Evolutionary conservation across 1,140 invertebrate genomes (phyloP), one percentile per base, ranked within the genome.

Genomic region (Drosophila navojoa): DNA sequence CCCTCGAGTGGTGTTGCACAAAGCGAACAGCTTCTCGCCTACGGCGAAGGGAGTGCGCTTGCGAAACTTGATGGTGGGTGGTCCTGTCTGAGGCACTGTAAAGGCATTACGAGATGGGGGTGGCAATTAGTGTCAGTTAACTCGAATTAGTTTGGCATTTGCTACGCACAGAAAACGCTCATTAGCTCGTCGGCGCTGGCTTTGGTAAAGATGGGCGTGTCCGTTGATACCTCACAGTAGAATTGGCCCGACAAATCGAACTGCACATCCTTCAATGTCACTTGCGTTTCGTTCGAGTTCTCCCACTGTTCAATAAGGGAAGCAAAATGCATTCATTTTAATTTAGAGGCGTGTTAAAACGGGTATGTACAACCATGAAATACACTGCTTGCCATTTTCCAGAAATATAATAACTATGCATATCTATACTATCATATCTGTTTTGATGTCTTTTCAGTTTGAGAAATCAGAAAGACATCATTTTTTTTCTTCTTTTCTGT

Each of bases 161-260:
- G 55, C 66, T 85, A 94, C 95, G 93, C 93, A 96, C 96, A 94
- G 93, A 96, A 96, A 68, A 97, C 95, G 77, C 94, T 95, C 63
- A 97, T 94, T 76, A 95, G 94, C 78, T 95, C 95, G 71, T 94
- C 93, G 45, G 94, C 93, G 7, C 96, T 96, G 73, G 95, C 94
- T 91, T 96, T 95, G 44, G 95, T 96, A 91, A 94, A 97, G 81
- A 96, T 96, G 61, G 96, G 96, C 55, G 95, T 95, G 81, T 95
- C 94, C 79, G 95, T 94, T 40, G 96, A 95, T 13, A 96, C 96
- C 80, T 95, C 95, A 87, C 96, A 97, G 35, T 94, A 95, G 92
- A 96, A 97, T 66, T 92, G 92, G 61, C 95, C 96, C 29, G 94
- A 94, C 47, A 96, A 95, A 74, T 95, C 94, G 90, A 96, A 96